Evolutionary conservation across 2,888 invertebrate genomes (phyloP).

Genomic region (Tiliacea aurago): DNA sequence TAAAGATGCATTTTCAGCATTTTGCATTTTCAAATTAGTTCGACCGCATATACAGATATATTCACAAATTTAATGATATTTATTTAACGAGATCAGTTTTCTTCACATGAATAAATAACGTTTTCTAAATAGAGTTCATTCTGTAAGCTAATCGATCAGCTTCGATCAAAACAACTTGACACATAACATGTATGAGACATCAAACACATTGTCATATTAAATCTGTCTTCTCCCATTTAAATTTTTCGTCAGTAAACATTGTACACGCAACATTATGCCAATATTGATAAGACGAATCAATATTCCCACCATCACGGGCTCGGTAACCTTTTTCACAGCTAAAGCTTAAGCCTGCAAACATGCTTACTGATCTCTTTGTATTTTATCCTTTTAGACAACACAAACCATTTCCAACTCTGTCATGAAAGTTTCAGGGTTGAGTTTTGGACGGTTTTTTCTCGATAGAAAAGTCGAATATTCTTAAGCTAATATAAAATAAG

Average conservation of each 20-base stretch:
- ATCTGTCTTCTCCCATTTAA: conserved; percentile 37
- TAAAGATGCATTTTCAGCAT: background rate
- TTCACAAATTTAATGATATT: background rate
- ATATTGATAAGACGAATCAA: conserved; percentile 83
- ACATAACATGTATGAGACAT: conserved; percentile 8
- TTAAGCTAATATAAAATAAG: conserved; percentile 77
- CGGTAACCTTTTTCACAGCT: conserved; percentile 80
- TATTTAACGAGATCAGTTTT: background rate
- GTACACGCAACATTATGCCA: conserved; percentile 75
- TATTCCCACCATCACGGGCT: conserved; percentile 80
- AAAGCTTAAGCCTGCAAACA: conserved; percentile 77
- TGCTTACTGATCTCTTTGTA: conserved; percentile 78
- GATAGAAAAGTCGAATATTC: conserved; percentile 76
- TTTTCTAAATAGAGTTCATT: background rate
- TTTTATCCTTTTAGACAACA: conserved; percentile 67
- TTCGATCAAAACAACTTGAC: conserved; percentile 19
- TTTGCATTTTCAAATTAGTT: background rate
- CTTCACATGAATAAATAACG: background rate
- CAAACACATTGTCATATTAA: conserved; percentile 32
- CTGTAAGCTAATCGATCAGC: conserved; percentile 16
- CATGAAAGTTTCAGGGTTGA: background rate
- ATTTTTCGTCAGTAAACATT: conserved; percentile 54
- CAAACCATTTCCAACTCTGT: conserved; percentile 41
- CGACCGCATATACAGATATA: too few relatives aligned
- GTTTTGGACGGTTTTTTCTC: conserved; percentile 19